A percentile compares a stretch with the other conserved stretches of the same genome.
These are phyloP conservation scores for Drosophila guanche DNA, from an alignment of 1,140 invertebrate species.

Conservation along the genomic window DNA sequence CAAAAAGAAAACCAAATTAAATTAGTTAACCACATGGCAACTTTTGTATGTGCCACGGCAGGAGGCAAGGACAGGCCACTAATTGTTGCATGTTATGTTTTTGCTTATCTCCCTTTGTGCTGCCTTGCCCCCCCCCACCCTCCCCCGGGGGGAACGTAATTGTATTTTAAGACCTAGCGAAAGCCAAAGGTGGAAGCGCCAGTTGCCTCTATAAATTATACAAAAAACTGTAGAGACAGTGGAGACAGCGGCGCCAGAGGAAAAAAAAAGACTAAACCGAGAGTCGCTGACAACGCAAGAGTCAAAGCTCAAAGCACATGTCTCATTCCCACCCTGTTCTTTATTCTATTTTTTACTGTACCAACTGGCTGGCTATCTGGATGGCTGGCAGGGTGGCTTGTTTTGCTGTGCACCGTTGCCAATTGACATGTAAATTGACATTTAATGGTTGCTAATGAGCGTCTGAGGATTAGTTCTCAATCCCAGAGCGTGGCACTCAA, in stretches of 20 bases:
- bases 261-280: slow-evolving; percentile 52
- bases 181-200: slow-evolving; percentile 71
- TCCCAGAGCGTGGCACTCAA: slow-evolving; percentile 5
- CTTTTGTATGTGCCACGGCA: slow-evolving; percentile 64
- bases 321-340: slow-evolving; percentile 3
- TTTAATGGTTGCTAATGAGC: slow-evolving; percentile 82
- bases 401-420: slow-evolving; percentile 53
- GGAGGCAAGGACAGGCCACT: slow-evolving; percentile 50
- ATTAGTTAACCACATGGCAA: slow-evolving; percentile 83
- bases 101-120: slow-evolving; percentile 64
- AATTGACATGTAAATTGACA: slow-evolving; percentile 83
- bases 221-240: slow-evolving; percentile 57
- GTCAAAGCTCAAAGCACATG: slow-evolving; percentile 70
- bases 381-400: slow-evolving; percentile 36
- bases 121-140: slow-evolving; percentile 5
- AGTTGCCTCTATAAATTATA: slow-evolving; percentile 79
- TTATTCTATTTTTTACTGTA: slow-evolving; percentile 13
- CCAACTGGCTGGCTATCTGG: slow-evolving; percentile 16
- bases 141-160: slow-evolving; percentile 56
- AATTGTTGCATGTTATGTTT: slow-evolving; percentile 82
- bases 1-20: slow-evolving; percentile 78
- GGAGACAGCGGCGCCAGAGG: slow-evolving; percentile 24
- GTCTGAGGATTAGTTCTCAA: slow-evolving; percentile 73
- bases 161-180: slow-evolving; percentile 75
- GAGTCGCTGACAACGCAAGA: slow-evolving; percentile 67